Evolutionary conservation across 2,888 invertebrate species (phyloP).

Genomic region (Drosophila limbata): DNA sequence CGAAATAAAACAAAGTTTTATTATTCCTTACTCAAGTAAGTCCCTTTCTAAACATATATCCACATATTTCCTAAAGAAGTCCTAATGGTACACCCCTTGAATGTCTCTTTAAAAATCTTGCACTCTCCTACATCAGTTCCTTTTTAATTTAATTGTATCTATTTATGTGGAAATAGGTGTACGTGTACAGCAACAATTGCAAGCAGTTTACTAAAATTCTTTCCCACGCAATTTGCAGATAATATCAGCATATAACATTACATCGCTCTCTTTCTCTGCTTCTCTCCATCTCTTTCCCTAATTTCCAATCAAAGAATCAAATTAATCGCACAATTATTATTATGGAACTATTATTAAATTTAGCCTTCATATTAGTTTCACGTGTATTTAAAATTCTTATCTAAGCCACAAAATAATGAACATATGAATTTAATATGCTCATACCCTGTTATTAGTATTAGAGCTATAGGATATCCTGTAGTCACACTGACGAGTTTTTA

Average conservation of each 20-base stretch:
- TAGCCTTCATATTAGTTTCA: not conserved
- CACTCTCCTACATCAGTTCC: not conserved
- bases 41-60: too few relatives aligned
- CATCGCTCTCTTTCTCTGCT: not conserved
- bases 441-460: too few relatives aligned
- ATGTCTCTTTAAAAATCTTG: not conserved
- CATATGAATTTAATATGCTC: not conserved
- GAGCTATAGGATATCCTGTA: too few relatives aligned
- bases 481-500: too few relatives aligned
- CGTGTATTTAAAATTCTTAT: slow-evolving; percentile 5
- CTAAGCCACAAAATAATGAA: not conserved
- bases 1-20: too few relatives aligned
- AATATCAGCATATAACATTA: not conserved
- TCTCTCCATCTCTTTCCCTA: not conserved
- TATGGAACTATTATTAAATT: not conserved
- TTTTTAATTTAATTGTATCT: not conserved
- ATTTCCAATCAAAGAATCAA: not conserved
- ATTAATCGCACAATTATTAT: slow-evolving; percentile 1
- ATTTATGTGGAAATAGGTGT: not conserved
- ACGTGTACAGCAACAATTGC: not conserved
- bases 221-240: not conserved
- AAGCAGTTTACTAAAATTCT: not conserved
- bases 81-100: not conserved
- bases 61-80: too few relatives aligned
- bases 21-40: too few relatives aligned